phyloP scores from a whole-genome alignment of 2,797 vertebrate genomes.

The Denticeps clupeoides region DNA sequence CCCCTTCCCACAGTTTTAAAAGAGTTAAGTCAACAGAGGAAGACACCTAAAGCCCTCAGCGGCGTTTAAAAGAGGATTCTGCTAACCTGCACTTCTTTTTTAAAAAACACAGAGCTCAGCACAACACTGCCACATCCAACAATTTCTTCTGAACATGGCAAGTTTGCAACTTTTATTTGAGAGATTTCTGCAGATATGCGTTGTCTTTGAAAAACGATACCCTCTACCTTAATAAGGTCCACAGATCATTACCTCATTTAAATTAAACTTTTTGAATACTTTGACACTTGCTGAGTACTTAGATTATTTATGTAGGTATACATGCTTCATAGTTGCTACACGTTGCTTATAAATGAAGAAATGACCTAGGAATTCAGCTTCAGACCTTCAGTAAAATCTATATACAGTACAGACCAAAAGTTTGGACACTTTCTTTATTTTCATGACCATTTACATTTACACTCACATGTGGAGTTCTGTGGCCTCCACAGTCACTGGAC shows the following conservation, averaged over 20 bases:
- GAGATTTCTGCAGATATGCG: conserved; percentile 30
- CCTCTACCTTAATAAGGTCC: conserved; percentile 7
- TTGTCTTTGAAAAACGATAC: conserved; percentile 22
- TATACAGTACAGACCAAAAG: too few relatives aligned
- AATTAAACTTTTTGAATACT: too few relatives aligned
- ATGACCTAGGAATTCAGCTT: too few relatives aligned
- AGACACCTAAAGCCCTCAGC: conserved; percentile 13
- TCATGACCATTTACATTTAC: too few relatives aligned
- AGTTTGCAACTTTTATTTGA: conserved; percentile 13
- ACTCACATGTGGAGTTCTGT: too few relatives aligned
- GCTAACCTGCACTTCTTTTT: conserved; percentile 24
- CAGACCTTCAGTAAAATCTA: too few relatives aligned
- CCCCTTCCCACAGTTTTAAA: conserved; percentile 1
- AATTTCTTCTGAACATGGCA: conserved; percentile 6
- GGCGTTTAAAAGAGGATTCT: conserved; percentile 14
- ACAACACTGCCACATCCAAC: conserved; percentile 31
- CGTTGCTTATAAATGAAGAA: neutral
- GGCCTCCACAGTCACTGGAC: too few relatives aligned
- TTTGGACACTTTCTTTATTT: too few relatives aligned
- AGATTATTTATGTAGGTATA: too few relatives aligned
- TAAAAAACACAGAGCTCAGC: conserved; percentile 31
- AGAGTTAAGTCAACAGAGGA: conserved; percentile 21
- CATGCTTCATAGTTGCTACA: too few relatives aligned
- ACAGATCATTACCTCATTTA: too few relatives aligned
- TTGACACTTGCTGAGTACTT: too few relatives aligned